Evolutionary conservation across 1,140 invertebrate species (phyloP).

Genomic region (Anoplophora glabripennis): DNA sequence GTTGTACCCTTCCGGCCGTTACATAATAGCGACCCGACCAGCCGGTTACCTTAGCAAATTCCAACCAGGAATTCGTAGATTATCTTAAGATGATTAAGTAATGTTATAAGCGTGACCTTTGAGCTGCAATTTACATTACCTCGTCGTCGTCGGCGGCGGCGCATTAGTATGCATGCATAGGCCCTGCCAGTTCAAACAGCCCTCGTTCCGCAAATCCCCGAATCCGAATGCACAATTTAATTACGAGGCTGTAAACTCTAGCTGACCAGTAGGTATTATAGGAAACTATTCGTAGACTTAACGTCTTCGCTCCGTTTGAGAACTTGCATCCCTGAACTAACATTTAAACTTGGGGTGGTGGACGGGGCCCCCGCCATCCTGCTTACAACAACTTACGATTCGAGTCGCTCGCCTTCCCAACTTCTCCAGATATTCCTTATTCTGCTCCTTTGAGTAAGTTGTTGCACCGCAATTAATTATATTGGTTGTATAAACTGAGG

Average conservation of each 20-base stretch:
- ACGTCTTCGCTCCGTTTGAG: conserved; percentile 40
- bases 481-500: conserved; percentile 15
- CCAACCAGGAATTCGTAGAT: conserved; percentile 23
- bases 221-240: conserved; percentile 44
- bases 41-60: no score
- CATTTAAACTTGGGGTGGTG: conserved; percentile 33
- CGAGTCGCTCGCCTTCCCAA: background rate
- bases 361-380: background rate
- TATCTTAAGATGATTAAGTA: conserved; percentile 37
- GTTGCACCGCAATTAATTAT: conserved; percentile 20
- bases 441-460: conserved; percentile 19
- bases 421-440: conserved; percentile 2
- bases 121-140: conserved; percentile 33
- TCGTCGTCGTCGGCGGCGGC: background rate
- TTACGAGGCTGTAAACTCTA: conserved; percentile 38
- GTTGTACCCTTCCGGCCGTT: no score
- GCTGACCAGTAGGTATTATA: conserved; percentile 45
- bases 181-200: conserved; percentile 38
- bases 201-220: conserved; percentile 34
- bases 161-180: conserved; percentile 42
- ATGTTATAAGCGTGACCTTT: conserved; percentile 20
- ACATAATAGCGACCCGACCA: no score
- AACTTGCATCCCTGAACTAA: conserved; percentile 37
- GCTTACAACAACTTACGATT: conserved; percentile 10
- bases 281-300: conserved; percentile 43